Conservation (phyloP, 2,888 invertebrate species). For the Homarus gammarus region DNA sequence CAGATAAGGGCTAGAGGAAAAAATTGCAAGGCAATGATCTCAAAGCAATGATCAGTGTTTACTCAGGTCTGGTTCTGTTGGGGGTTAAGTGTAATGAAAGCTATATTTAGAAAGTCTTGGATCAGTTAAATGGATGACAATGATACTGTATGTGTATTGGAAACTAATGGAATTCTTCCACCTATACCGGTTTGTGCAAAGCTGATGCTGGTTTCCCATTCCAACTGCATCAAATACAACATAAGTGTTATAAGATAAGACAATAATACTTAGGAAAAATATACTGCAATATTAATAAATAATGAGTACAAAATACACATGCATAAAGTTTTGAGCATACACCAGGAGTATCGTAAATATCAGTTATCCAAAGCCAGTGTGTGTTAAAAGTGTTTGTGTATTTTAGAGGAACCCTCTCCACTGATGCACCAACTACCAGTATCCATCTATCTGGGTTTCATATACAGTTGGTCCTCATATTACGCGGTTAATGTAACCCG, state of each 20-base stretch:
- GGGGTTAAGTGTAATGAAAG: neutral
- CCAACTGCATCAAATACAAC: neutral
- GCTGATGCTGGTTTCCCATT: neutral
- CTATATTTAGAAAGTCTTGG: neutral
- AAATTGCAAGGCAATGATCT: no score
- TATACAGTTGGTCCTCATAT: neutral
- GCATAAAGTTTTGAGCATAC: neutral
- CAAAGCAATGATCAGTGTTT: no score
- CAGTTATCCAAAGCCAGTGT: neutral
- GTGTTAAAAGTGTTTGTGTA: neutral
- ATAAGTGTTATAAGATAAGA: neutral
- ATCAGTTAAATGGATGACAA: neutral
- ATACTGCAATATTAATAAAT: constrained; percentile 5
- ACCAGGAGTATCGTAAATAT: neutral
- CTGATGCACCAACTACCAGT: neutral
- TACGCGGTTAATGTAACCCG: no score
- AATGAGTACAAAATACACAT: neutral
- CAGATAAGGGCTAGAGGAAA: no score
- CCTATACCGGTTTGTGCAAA: neutral
- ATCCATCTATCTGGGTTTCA: neutral
- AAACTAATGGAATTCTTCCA: neutral
- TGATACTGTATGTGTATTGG: no score
- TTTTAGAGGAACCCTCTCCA: neutral
- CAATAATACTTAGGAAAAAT: neutral
- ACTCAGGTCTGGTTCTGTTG: no score